Evolutionary conservation across 2,888 invertebrate genomes (phyloP), one percentile per base, ranked within the genome.

Genomic region (Elmis aenea): DNA sequence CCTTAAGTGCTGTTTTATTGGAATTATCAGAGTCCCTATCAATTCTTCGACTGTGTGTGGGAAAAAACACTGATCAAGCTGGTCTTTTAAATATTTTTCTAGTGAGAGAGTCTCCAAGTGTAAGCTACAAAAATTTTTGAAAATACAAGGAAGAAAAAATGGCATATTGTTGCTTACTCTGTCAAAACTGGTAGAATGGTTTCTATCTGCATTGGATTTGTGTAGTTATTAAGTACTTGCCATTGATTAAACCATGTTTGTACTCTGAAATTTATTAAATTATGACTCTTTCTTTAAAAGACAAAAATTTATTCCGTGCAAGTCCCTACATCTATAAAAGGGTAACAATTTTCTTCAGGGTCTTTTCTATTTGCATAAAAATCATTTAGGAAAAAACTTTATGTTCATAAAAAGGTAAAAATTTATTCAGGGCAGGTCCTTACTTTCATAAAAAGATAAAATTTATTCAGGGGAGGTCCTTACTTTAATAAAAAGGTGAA

Each of bases 191-290:
- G 69, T 5, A 74, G 59, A 6, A 83, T 69, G 20, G 72, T 72
- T 39, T 78, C 75, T 3, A 81, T 66, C 50, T 78, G 77, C 76
- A 77, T 75, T 3, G 81, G 79, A 52, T 77, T 79, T 1, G 78
- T 80, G 52, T 75, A 80, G 43, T 73, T 73, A 40, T 75, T 75
- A 22, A 72, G 67, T n/a, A 82, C 63, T 61, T 83, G 83, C 83
- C 83, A 83, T 1, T 75, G 72, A 58, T 83, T 83, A 63, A 83
- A 64, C 83, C 83, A 84, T 0, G 82, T 79, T 18, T 71, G 66
- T 28, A 83, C 72, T 51, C 83, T 83, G 57, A 13, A 63, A 18
- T 18, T 18, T 18, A 18, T 18, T 18, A 8, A 6, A 18, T 18
- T 8, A 18, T 6, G 8, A 18, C 18, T 18, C 8, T 18, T 18